Conservation (phyloP, 2,113 vertebrate species). For the Lampris megalopsis region DNA sequence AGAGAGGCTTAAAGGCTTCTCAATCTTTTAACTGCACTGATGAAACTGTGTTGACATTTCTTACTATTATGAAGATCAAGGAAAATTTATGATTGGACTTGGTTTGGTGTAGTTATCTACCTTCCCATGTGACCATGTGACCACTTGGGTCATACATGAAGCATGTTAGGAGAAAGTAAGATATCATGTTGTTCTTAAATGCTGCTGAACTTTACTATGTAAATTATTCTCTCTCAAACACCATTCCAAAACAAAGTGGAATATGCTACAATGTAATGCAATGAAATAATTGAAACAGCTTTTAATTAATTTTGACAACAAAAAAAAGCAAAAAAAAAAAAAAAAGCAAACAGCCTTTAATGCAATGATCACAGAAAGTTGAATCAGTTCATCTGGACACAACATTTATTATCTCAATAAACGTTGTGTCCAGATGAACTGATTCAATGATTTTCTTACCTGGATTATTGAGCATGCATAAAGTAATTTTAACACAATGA, state of each 20-base stretch:
- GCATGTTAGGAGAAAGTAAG: constrained; percentile 27
- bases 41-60: too few relatives aligned
- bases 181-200: constrained; percentile 17
- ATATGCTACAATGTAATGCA: not conserved
- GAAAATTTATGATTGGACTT: not conserved
- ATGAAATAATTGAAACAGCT: constrained; percentile 18
- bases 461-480: too few relatives aligned
- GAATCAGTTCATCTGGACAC: too few relatives aligned
- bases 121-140: constrained; percentile 55
- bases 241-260: constrained; percentile 26
- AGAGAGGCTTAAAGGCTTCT: constrained; percentile 23
- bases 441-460: too few relatives aligned
- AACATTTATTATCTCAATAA: too few relatives aligned
- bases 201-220: constrained; percentile 42
- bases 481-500: not conserved
- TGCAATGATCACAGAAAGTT: not conserved
- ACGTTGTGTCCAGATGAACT: too few relatives aligned
- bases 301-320: constrained; percentile 6
- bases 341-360: constrained; percentile 31
- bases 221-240: constrained; percentile 23
- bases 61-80: too few relatives aligned
- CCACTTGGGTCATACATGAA: constrained; percentile 10
- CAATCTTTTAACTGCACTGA: constrained; percentile 15
- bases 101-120: constrained; percentile 11
- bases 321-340: constrained; percentile 3